Base-by-base conservation (phyloP, 2,888 invertebrate genomes). In the Chrysotoxum bicinctum region DNA sequence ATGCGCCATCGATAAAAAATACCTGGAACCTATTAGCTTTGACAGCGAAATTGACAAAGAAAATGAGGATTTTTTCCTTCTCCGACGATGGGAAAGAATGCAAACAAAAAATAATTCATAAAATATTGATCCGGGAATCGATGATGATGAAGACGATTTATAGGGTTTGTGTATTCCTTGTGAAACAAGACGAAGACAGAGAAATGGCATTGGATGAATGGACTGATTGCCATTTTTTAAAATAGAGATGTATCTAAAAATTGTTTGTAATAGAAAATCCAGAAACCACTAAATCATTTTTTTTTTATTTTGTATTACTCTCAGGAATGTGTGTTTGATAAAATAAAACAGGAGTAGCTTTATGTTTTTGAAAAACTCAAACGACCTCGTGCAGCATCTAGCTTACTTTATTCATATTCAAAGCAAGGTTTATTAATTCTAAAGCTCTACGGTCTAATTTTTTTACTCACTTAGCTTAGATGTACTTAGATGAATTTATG, bases 1-100 rank as follows among this genome's bases (percentile, higher is more conserved):
- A 68, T 68, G 58, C 23, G 21, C 66, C 68, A 32, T 54, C 68
- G 77, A 69, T 77, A 82, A 62, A 30, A 76, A 56, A 75, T 64
- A 66, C 48, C n/a, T 58, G 21, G 48, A 70, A 69, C 48, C 50
- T 62, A 14, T 75, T 48, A 58, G 32, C 32, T 64, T 7, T 30
- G 50, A 12, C 16, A 45, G n/a, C 64, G 35, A 64, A 16, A 32
- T 30, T 35, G 35, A 19, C 50, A 52, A 40, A 43, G 19, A 26
- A 56, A 62, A 43, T n/a, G 16, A 54, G 7, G 48, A 3, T 30
- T 30, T 74, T 74, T 68, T 54, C 12, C 48, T 60, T 16, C 32
- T n/a, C n/a, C 30, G 1, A 35, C n/a, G 14, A 19, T 1, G 6
- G 26, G 19, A 3, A 62, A 21, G 1, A 16, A n/a, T 12, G 32